Conservation (phyloP, 1,140 invertebrate genomes). For the Catajapyx aquilonaris region DNA sequence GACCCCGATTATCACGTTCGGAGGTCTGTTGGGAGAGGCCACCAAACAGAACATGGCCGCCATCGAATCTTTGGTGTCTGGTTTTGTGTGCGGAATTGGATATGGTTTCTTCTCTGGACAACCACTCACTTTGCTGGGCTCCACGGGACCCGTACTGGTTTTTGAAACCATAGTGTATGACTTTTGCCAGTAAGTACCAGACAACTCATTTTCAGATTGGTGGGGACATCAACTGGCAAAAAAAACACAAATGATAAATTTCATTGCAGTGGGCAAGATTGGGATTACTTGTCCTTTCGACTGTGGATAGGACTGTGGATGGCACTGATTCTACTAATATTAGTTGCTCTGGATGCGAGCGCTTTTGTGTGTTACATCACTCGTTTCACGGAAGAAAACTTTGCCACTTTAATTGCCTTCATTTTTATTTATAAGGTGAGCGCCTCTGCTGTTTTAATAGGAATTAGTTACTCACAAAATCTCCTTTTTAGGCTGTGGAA, state of each 20-base stretch:
- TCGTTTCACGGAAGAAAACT: constrained; percentile 97
- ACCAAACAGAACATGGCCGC: constrained; percentile 94
- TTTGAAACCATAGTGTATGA: constrained; percentile 95
- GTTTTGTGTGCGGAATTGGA: constrained; percentile 82
- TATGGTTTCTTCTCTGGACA: constrained; percentile 97
- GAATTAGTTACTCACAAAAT: neutral
- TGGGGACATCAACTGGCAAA: no score
- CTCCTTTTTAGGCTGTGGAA: constrained; percentile 38
- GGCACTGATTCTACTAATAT: constrained; percentile 56
- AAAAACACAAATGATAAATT: no score
- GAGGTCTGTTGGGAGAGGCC: constrained; percentile 80
- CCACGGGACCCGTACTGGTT: constrained; percentile 92
- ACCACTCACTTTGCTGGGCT: constrained; percentile 90
- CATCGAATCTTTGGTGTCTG: constrained; percentile 90
- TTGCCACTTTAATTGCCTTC: constrained; percentile 92
- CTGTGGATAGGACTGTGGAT: constrained; percentile 94
- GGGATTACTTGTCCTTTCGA: constrained; percentile 85
- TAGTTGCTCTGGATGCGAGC: constrained; percentile 90
- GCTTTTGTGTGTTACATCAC: constrained; percentile 98
- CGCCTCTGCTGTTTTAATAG: no score
- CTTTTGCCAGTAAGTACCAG: constrained; percentile 55
- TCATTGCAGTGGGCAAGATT: constrained; percentile 32
- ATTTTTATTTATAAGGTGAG: constrained; percentile 96
- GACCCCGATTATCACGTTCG: constrained; percentile 93
- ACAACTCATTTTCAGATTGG: no score